A percentile compares a stretch with the other conserved stretches of the same genome.
phyloP scores from a whole-genome alignment of 2,113 vertebrate species.

The Petrocephalus zakoni region DNA sequence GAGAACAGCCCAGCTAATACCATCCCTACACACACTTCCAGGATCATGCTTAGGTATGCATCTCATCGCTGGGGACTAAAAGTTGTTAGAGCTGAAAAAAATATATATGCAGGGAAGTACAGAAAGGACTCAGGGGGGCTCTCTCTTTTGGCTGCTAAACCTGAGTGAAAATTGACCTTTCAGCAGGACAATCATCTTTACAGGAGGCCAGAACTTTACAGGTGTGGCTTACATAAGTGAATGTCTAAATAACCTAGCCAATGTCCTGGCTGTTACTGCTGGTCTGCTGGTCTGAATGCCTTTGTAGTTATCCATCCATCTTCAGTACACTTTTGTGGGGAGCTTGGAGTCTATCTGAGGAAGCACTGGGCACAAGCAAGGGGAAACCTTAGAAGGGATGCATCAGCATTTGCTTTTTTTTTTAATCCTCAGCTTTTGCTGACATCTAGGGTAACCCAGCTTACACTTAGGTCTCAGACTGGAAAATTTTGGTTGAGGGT shows the following conservation, averaged over 20 bases:
- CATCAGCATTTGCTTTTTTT: background rate
- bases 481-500: background rate
- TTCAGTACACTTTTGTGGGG: background rate
- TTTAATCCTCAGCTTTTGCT: background rate
- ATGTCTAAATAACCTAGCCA: background rate
- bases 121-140: background rate
- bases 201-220: background rate
- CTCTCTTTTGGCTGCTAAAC: background rate
- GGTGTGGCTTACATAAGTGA: background rate
- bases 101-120: background rate
- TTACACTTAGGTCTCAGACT: background rate
- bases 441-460: background rate
- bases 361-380: background rate
- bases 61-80: background rate
- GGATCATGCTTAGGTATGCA: background rate
- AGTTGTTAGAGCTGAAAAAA: background rate
- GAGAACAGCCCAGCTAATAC: background rate
- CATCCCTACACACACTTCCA: background rate
- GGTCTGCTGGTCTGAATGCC: background rate
- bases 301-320: background rate
- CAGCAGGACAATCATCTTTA: conserved; percentile 4
- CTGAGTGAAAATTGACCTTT: background rate
- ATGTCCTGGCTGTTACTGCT: background rate
- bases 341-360: background rate
- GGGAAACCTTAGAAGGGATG: background rate